phyloP scores from a whole-genome alignment of 2,113 vertebrate genomes.

The Coturnix japonica region DNA sequence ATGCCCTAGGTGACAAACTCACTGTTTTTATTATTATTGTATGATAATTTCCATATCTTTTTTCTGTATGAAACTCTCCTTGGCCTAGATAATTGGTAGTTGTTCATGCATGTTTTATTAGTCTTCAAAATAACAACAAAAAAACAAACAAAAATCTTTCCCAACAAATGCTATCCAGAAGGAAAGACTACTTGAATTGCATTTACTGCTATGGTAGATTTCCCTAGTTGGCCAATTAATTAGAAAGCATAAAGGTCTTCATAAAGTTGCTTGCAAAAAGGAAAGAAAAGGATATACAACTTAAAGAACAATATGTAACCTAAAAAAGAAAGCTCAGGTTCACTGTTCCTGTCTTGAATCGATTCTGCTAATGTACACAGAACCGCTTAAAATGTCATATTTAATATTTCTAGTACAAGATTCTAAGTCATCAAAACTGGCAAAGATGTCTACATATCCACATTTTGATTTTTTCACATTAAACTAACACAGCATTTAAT shows the following conservation, averaged over 20 bases:
- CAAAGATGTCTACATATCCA: not conserved
- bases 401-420: slow-evolving; percentile 29
- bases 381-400: slow-evolving; percentile 22
- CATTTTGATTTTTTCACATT: not conserved
- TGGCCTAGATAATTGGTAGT: slow-evolving; percentile 73
- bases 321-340: slow-evolving; percentile 52
- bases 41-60: slow-evolving; percentile 70
- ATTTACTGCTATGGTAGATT: slow-evolving; percentile 86
- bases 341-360: slow-evolving; percentile 57
- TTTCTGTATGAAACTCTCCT: slow-evolving; percentile 67
- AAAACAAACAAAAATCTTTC: slow-evolving; percentile 67
- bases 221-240: slow-evolving; percentile 94
- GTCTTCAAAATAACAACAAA: slow-evolving; percentile 40
- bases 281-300: not conserved
- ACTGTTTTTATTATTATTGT: slow-evolving; percentile 77
- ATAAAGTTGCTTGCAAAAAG: slow-evolving; percentile 68
- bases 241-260: slow-evolving; percentile 71
- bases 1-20: slow-evolving; percentile 62
- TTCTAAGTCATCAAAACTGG: not conserved
- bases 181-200: slow-evolving; percentile 79
- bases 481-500: not conserved
- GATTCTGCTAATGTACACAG: slow-evolving; percentile 3
- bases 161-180: slow-evolving; percentile 78
- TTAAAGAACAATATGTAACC: not conserved
- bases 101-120: slow-evolving; percentile 86